Conservation (phyloP, 1,140 invertebrate genomes). For the Telenomus remus region DNA sequence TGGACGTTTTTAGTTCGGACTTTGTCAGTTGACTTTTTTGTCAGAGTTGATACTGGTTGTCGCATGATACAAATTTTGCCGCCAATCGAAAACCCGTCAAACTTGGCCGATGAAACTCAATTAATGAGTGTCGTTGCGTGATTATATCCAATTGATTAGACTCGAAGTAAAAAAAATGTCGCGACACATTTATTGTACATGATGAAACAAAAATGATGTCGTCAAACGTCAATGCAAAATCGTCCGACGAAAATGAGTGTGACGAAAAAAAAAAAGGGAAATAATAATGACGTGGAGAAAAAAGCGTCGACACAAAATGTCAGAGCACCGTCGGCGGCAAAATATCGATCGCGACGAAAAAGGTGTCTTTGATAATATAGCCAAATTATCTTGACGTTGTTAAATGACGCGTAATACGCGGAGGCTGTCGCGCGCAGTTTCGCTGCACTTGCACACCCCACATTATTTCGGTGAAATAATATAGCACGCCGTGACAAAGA, state of each 20-base stretch:
- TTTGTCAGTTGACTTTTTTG: too few relatives aligned
- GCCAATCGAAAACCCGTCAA: too few relatives aligned
- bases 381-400: constrained; percentile 53
- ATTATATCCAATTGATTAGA: too few relatives aligned
- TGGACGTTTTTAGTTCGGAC: too few relatives aligned
- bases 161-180: not conserved
- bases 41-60: too few relatives aligned
- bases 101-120: too few relatives aligned
- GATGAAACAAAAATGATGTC: not conserved
- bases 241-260: not conserved
- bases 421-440: constrained; percentile 49
- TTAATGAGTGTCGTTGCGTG: too few relatives aligned
- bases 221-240: constrained; percentile 2
- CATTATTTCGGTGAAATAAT: constrained; percentile 58
- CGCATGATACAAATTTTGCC: too few relatives aligned
- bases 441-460: constrained; percentile 51
- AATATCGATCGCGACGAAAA: constrained; percentile 29
- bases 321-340: not conserved
- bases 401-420: constrained; percentile 51
- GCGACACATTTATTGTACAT: not conserved
- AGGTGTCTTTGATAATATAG: constrained; percentile 34
- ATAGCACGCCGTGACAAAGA: constrained; percentile 53
- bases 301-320: not conserved
- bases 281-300: too few relatives aligned
- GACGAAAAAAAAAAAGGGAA: too few relatives aligned